Conservation (phyloP, 2,888 invertebrate genomes). For the Tinea trinotella region DNA sequence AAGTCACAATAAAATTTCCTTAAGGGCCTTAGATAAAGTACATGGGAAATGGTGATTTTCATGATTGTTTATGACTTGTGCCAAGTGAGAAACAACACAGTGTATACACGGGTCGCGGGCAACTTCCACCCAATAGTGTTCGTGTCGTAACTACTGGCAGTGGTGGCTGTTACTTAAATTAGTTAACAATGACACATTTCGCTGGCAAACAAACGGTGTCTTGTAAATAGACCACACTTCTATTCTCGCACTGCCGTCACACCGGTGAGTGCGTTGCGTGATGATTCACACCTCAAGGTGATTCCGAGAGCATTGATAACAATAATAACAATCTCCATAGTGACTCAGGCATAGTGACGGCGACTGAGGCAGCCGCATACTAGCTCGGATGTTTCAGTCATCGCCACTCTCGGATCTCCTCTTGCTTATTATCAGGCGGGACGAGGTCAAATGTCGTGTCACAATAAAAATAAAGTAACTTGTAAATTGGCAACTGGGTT, state of each 20-base stretch:
- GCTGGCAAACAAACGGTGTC: conserved; percentile 69
- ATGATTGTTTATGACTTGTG: too few relatives aligned
- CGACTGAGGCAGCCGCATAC: too few relatives aligned
- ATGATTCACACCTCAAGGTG: conserved; percentile 44
- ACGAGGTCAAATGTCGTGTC: too few relatives aligned
- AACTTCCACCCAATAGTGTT: conserved; percentile 32
- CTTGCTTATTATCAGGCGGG: too few relatives aligned
- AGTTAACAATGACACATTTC: conserved; percentile 73
- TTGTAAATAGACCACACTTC: conserved; percentile 66
- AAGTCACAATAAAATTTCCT: too few relatives aligned
- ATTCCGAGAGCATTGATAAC: conserved; percentile 3
- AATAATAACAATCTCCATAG: conserved; percentile 48
- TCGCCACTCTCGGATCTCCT: too few relatives aligned
- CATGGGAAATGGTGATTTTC: too few relatives aligned
- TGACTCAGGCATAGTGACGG: too few relatives aligned
- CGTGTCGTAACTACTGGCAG: conserved; percentile 67
- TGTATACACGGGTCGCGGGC: conserved; percentile 19
- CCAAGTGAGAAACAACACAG: not conserved
- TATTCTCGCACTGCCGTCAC: conserved; percentile 64
- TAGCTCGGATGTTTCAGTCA: too few relatives aligned
- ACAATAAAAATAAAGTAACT: not conserved
- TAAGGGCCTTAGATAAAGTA: too few relatives aligned
- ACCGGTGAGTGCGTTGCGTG: conserved; percentile 60
- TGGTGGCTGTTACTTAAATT: conserved; percentile 65
- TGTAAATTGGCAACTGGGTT: not conserved